Percentiles rank a stretch among this genome's conserved stretches.
These are phyloP conservation scores for Lophotriccus pileatus DNA, from an alignment of 2,797 vertebrate species.

Conservation along the genomic window DNA sequence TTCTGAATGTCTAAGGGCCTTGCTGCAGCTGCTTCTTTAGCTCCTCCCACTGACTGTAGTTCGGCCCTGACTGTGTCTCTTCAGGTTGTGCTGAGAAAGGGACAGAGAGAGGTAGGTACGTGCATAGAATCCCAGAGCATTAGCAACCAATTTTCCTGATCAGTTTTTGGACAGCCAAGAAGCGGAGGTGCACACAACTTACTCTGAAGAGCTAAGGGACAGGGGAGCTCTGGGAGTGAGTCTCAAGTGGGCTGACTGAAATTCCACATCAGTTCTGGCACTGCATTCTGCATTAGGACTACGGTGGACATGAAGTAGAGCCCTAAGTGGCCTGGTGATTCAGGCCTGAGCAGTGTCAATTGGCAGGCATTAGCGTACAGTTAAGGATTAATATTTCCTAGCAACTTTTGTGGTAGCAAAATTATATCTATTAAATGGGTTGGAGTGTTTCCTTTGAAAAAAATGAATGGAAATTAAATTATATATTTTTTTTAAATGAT, in stretches of 20 bases:
- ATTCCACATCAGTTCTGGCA: neutral
- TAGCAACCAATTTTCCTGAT: neutral
- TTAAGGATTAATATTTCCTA: neutral
- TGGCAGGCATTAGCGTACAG: neutral
- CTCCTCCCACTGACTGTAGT: neutral
- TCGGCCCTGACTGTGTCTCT: neutral
- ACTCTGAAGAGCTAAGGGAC: neutral
- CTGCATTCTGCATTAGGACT: neutral
- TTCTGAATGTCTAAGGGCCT: neutral
- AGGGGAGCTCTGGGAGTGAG: neutral
- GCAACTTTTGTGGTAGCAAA: neutral
- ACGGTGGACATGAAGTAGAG: neutral
- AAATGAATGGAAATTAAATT: neutral
- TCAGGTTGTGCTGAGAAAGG: neutral
- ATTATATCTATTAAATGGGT: neutral
- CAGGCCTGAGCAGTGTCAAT: neutral
- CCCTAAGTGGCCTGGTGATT: neutral
- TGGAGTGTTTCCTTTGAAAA: neutral
- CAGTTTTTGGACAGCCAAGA: neutral
- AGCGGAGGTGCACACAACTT: neutral
- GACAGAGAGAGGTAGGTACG: neutral
- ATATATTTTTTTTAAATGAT: neutral
- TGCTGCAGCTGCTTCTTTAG: neutral
- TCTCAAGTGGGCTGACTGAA: neutral
- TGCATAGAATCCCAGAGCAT: neutral